phyloP scores from a whole-genome alignment of 2,113 vertebrate species.

The Indicator maculatus region DNA sequence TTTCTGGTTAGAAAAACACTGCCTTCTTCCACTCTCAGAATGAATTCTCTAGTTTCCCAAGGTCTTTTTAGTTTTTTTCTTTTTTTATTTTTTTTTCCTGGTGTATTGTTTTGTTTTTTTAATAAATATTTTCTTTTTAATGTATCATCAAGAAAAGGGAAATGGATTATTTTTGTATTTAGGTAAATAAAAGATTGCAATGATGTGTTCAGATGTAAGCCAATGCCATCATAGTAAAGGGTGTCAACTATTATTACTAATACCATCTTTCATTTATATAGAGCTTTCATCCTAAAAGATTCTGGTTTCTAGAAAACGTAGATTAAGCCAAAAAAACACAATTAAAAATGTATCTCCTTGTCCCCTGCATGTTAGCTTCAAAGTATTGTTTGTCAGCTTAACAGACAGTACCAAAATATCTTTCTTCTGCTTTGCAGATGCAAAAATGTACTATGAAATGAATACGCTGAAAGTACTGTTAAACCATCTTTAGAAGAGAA shows the following conservation, averaged over 20 bases:
- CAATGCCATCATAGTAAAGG: conserved; percentile 22
- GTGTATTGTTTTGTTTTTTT: neutral
- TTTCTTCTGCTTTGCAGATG: conserved; percentile 45
- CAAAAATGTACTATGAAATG: conserved; percentile 48
- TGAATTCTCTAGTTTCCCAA: conserved; percentile 13
- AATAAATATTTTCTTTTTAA: conserved; percentile 58
- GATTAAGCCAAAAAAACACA: conserved; percentile 63
- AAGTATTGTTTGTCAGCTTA: conserved; percentile 54
- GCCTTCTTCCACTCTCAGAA: neutral
- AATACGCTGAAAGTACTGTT: conserved; percentile 54
- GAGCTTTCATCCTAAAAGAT: conserved; percentile 59
- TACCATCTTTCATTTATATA: conserved; percentile 60
- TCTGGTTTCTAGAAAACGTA: conserved; percentile 60
- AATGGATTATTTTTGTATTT: conserved; percentile 63
- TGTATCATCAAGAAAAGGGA: neutral
- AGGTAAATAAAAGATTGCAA: conserved; percentile 37
- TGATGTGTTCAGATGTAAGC: conserved; percentile 26
- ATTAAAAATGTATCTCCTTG: conserved; percentile 65
- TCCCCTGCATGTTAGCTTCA: conserved; percentile 37
- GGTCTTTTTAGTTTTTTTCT: neutral
- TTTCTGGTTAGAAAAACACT: conserved; percentile 39
- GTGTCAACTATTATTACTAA: conserved; percentile 47
- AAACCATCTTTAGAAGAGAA: conserved; percentile 62
- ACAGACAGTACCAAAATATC: conserved; percentile 49
- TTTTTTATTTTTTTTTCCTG: neutral